phyloP scores from a whole-genome alignment of 1,140 invertebrate genomes.

The Anastrepha ludens region DNA sequence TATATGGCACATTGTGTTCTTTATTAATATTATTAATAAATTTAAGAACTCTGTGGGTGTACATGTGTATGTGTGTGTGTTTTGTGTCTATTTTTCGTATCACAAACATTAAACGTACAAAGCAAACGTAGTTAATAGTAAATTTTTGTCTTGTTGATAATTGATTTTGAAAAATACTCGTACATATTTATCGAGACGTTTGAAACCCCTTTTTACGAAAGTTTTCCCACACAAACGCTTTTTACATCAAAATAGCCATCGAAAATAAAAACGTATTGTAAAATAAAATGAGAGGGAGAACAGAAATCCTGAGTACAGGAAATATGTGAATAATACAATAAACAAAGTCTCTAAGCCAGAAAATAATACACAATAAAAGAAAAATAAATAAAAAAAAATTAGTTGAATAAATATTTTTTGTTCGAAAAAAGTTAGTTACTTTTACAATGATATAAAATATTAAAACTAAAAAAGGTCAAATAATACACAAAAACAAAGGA shows the following conservation, averaged over 20 bases:
- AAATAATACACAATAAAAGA: neutral
- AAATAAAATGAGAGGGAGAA: no score
- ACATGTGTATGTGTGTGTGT: neutral
- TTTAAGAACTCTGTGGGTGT: neutral
- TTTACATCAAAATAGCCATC: no score
- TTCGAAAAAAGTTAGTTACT: no score
- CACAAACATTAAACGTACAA: constrained; percentile 4
- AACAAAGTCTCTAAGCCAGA: no score
- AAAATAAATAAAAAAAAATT: constrained; percentile 51
- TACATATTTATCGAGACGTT: constrained; percentile 55
- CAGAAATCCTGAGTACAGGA: no score
- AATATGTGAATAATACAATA: no score
- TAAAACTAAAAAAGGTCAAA: no score
- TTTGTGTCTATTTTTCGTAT: neutral
- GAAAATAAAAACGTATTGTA: no score
- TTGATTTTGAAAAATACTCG: neutral
- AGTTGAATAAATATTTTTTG: neutral
- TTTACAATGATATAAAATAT: no score
- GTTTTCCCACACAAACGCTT: no score
- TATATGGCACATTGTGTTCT: no score
- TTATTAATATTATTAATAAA: neutral
- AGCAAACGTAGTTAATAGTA: constrained; percentile 1
- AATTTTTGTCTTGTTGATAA: neutral
- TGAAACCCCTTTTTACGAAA: constrained; percentile 60
- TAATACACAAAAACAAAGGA: no score